A percentile compares a stretch with the other conserved stretches of the same genome.
These are phyloP conservation scores for Phoxinus dragarum DNA, from an alignment of 2,797 vertebrate genomes.

Conservation along the genomic window DNA sequence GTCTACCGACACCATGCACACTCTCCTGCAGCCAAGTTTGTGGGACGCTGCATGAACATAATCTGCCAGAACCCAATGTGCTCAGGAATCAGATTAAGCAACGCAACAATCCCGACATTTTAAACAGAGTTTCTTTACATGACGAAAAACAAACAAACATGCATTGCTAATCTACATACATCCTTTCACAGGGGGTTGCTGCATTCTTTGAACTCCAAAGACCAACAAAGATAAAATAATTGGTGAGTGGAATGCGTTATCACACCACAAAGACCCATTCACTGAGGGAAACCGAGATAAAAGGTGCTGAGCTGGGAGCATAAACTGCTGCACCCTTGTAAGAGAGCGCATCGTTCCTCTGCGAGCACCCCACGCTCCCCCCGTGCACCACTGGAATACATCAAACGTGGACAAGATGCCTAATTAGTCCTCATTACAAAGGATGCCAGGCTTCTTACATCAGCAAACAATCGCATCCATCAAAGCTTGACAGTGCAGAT, in stretches of 20 bases:
- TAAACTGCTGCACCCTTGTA: constrained; percentile 57
- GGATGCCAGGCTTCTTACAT: constrained; percentile 68
- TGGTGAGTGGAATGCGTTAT: constrained; percentile 64
- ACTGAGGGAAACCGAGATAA: constrained; percentile 64
- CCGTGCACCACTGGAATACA: constrained; percentile 66
- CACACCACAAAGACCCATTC: constrained; percentile 64
- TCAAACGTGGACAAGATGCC: constrained; percentile 72
- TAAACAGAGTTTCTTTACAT: constrained; percentile 4
- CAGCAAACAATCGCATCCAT: constrained; percentile 72
- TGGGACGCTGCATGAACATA: neutral
- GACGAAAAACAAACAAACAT: neutral
- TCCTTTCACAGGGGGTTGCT: constrained; percentile 32
- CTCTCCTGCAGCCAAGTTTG: neutral
- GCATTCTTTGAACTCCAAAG: constrained; percentile 57
- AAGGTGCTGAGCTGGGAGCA: constrained; percentile 63
- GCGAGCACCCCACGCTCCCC: constrained; percentile 55
- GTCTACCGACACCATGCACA: neutral
- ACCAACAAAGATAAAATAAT: constrained; percentile 66
- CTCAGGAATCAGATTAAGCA: neutral
- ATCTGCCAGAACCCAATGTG: neutral
- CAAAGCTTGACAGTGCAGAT: constrained; percentile 75
- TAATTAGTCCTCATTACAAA: constrained; percentile 80
- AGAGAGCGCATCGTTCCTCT: constrained; percentile 69
- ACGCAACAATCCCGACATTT: neutral
- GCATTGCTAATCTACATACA: constrained; percentile 26